Conservation (phyloP, 2,113 vertebrate genomes). For the Lagopus muta region DNA sequence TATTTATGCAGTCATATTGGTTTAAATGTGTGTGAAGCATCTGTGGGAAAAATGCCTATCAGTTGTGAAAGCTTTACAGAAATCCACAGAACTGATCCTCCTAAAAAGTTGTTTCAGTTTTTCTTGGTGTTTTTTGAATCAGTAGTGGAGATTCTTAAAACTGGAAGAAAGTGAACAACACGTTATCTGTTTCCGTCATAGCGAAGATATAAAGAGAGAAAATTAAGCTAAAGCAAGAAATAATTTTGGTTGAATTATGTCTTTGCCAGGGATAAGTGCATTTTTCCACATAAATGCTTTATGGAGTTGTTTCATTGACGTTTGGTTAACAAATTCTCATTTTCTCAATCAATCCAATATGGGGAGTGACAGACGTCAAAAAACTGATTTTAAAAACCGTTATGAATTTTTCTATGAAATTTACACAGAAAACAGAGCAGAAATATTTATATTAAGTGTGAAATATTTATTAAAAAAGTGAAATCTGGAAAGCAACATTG, state of each 20-base stretch:
- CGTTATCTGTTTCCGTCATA: not conserved
- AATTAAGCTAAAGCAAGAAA: not conserved
- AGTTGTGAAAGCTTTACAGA: not conserved
- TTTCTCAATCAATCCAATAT: not conserved
- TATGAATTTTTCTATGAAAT: not conserved
- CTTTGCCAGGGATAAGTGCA: not conserved
- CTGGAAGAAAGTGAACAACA: not conserved
- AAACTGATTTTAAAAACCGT: not conserved
- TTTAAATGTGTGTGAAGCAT: not conserved
- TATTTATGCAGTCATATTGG: not conserved
- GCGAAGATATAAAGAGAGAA: fast-evolving
- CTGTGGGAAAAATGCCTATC: not conserved
- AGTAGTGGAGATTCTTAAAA: not conserved
- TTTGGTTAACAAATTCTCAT: not conserved
- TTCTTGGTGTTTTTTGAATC: not conserved
- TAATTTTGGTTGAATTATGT: not conserved
- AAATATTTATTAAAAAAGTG: not conserved
- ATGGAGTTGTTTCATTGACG: not conserved
- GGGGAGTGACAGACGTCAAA: not conserved
- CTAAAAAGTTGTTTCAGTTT: not conserved
- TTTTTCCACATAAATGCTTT: not conserved
- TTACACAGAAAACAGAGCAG: not conserved
- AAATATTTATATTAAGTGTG: not conserved
- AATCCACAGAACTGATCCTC: not conserved
- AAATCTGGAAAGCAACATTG: not conserved